Conservation (phyloP, 2,797 vertebrate species). For the Microctenopoma lineatum region DNA sequence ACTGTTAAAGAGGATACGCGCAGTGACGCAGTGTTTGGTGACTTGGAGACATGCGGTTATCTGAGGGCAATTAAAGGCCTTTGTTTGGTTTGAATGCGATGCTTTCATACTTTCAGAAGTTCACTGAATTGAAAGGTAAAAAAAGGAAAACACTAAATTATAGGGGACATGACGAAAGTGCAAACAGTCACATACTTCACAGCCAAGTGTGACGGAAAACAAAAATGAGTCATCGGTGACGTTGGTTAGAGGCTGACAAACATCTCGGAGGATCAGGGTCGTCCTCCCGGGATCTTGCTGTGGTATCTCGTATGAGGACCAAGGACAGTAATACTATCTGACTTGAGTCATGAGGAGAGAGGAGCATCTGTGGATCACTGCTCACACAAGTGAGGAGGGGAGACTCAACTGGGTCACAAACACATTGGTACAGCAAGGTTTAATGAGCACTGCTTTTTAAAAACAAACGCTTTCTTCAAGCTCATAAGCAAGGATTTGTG, state of each 20-base stretch:
- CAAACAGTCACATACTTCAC: conserved; percentile 35
- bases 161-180: conserved; percentile 16
- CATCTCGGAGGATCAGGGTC: conserved; percentile 53
- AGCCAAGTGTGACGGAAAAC: conserved; percentile 46
- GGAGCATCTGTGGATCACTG: conserved; percentile 74
- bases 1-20: neutral
- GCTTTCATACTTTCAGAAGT: neutral
- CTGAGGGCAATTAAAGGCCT: neutral
- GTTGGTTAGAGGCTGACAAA: conserved; percentile 53
- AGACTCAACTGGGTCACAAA: conserved; percentile 75
- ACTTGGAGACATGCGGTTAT: neutral
- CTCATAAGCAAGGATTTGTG: neutral
- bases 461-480: conserved; percentile 4
- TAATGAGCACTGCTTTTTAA: conserved; percentile 5
- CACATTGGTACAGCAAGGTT: conserved; percentile 31
- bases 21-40: neutral
- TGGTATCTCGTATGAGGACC: conserved; percentile 40
- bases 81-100: neutral
- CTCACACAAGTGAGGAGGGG: conserved; percentile 52
- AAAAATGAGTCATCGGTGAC: conserved; percentile 62
- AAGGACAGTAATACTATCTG: conserved; percentile 65
- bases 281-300: conserved; percentile 49
- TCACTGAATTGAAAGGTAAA: neutral
- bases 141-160: conserved; percentile 13
- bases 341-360: conserved; percentile 71